Percentiles rank a stretch among this genome's conserved stretches.
Conservation (phyloP, 2,797 vertebrate species). For the Distichodus sexfasciatus region DNA sequence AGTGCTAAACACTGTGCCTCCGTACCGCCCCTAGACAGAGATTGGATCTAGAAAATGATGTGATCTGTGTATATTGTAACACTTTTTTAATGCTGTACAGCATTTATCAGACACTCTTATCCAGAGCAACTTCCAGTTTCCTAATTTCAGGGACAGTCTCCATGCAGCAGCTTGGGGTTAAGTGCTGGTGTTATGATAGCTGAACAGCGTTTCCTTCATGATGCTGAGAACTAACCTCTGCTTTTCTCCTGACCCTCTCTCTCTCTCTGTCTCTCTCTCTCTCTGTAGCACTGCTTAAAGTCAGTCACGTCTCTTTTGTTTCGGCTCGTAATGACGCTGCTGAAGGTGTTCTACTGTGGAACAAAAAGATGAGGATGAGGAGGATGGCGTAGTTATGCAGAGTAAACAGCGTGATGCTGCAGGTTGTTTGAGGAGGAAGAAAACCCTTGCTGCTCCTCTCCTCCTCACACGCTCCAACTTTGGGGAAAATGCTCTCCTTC, state of each 20-base stretch:
- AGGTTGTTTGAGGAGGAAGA: slow-evolving; percentile 32
- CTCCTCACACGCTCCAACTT: background rate
- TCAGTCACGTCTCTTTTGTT: slow-evolving; percentile 22
- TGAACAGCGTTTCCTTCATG: too few relatives aligned
- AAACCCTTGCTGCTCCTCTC: background rate
- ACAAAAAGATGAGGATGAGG: background rate
- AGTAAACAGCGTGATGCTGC: slow-evolving; percentile 24
- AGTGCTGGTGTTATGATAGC: background rate
- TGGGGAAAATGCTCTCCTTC: slow-evolving; percentile 1
- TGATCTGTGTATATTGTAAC: too few relatives aligned
- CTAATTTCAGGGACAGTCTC: too few relatives aligned
- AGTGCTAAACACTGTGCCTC: too few relatives aligned
- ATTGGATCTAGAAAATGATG: too few relatives aligned
- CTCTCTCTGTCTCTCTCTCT: background rate
- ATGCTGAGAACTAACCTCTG: too few relatives aligned
- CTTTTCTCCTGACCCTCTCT: background rate
- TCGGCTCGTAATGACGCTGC: slow-evolving; percentile 10
- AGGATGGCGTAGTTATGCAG: slow-evolving; percentile 33
- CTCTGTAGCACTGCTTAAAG: background rate
- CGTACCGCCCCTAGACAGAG: too few relatives aligned
- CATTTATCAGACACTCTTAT: too few relatives aligned
- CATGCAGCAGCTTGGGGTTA: too few relatives aligned
- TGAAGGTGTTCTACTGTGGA: background rate
- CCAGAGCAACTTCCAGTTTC: too few relatives aligned
- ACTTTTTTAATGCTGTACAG: background rate